These are phyloP conservation scores for Crocuta crocuta DNA, from an alignment of 2,113 vertebrate species.

Conservation along the genomic window DNA sequence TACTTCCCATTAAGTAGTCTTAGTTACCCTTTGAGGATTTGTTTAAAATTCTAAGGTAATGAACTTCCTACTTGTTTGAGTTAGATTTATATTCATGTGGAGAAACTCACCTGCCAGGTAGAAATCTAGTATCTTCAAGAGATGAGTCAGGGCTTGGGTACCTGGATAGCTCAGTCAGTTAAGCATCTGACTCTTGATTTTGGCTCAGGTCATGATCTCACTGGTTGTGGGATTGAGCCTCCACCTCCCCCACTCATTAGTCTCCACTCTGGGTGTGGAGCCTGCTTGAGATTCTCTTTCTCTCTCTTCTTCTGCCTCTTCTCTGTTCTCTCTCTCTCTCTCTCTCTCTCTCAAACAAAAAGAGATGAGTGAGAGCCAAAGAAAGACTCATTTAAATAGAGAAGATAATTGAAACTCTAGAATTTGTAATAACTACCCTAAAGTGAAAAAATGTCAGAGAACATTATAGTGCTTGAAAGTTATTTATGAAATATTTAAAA, in stretches of 20 bases:
- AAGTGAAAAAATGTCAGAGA: background rate
- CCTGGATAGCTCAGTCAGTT: no score
- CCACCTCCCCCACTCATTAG: no score
- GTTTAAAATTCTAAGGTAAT: background rate
- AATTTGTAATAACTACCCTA: background rate
- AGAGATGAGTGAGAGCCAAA: background rate
- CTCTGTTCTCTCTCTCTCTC: no score
- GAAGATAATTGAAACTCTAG: background rate
- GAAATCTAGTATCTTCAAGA: background rate
- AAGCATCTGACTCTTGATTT: no score
- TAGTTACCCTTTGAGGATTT: background rate
- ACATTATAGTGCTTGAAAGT: background rate
- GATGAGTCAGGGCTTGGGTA: background rate
- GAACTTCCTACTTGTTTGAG: background rate
- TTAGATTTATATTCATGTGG: background rate
- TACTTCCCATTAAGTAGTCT: background rate
- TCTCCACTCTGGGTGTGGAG: no score
- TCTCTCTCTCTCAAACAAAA: no score
- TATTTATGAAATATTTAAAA: conserved; percentile 13
- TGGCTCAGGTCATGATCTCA: no score
- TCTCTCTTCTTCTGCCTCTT: no score
- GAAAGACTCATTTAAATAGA: background rate
- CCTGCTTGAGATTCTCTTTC: no score
- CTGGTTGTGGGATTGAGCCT: no score
- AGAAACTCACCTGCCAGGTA: background rate